A percentile compares a stretch with the other conserved stretches of the same genome.
phyloP scores from a whole-genome alignment of 2,888 invertebrate genomes.

The Dicroscelio sp. region DNA sequence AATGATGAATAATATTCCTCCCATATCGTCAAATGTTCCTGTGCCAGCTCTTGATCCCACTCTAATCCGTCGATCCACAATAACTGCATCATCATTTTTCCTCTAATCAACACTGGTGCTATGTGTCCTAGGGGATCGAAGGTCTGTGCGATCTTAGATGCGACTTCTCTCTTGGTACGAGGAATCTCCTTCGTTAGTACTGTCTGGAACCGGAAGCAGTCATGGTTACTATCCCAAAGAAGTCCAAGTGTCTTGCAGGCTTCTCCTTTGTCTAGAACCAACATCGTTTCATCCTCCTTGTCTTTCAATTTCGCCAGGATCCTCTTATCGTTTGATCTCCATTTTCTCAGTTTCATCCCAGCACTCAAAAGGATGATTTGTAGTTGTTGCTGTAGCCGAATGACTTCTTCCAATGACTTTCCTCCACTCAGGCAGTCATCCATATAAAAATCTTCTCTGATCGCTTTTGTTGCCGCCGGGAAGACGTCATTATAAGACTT shows the following conservation, averaged over 20 bases:
- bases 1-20: background rate
- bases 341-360: background rate
- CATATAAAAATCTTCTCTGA: conserved; percentile 25
- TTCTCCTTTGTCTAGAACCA: background rate
- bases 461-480: background rate
- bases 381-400: background rate
- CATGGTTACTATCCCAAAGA: background rate
- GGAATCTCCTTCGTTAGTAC: background rate
- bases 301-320: background rate
- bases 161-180: background rate
- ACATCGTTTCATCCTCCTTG: background rate
- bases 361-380: too few relatives aligned
- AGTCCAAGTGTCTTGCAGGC: conserved; percentile 13
- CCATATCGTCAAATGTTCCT: background rate
- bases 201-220: background rate
- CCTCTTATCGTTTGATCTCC: background rate
- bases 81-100: conserved; percentile 68
- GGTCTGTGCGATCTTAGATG: background rate
- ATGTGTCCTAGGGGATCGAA: conserved; percentile 16
- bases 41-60: conserved; percentile 37
- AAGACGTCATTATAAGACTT: background rate
- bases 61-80: conserved; percentile 45
- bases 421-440: conserved; percentile 33
- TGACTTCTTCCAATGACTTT: background rate
- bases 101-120: conserved; percentile 65